A percentile compares a stretch with the other conserved stretches of the same genome.
These are phyloP conservation scores for Noctua comes DNA, from an alignment of 2,888 invertebrate species.

Conservation along the genomic window DNA sequence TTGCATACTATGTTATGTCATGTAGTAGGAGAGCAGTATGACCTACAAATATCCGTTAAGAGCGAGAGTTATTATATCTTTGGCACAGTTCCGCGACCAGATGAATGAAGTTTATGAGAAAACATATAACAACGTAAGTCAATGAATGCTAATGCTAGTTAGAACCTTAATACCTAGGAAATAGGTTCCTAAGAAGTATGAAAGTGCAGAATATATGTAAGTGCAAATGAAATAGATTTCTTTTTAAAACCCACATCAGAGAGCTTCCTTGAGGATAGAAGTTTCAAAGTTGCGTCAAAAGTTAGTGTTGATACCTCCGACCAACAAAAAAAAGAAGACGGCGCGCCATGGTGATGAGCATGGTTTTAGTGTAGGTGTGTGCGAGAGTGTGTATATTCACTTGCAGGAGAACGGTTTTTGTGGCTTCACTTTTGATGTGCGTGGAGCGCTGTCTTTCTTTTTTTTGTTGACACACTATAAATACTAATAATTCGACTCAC, in stretches of 20 bases:
- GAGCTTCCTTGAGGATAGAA: not conserved
- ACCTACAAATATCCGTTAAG: conserved; percentile 27
- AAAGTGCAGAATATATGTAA: not conserved
- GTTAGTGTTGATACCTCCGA: too few relatives aligned
- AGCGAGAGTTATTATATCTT: conserved; percentile 9
- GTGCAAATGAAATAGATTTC: not conserved
- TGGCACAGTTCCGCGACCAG: not conserved
- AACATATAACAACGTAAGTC: not conserved
- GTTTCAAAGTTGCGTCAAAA: not conserved
- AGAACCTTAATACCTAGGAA: not conserved
- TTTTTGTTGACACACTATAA: too few relatives aligned
- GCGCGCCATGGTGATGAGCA: too few relatives aligned
- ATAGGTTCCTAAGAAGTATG: not conserved
- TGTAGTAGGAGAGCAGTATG: conserved; percentile 15
- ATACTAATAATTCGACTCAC: not conserved
- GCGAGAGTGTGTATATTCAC: too few relatives aligned
- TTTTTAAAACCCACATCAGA: not conserved
- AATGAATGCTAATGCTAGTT: not conserved
- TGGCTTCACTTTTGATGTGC: too few relatives aligned
- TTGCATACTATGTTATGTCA: conserved; percentile 32
- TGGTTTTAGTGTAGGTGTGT: too few relatives aligned
- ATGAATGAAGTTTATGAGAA: not conserved
- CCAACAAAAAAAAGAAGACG: too few relatives aligned
- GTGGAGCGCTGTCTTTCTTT: too few relatives aligned
- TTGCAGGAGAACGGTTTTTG: too few relatives aligned